A percentile compares a stretch with the other conserved stretches of the same genome.
These are phyloP conservation scores for Bombus confusus DNA, from an alignment of 1,140 invertebrate genomes.

Conservation along the genomic window DNA sequence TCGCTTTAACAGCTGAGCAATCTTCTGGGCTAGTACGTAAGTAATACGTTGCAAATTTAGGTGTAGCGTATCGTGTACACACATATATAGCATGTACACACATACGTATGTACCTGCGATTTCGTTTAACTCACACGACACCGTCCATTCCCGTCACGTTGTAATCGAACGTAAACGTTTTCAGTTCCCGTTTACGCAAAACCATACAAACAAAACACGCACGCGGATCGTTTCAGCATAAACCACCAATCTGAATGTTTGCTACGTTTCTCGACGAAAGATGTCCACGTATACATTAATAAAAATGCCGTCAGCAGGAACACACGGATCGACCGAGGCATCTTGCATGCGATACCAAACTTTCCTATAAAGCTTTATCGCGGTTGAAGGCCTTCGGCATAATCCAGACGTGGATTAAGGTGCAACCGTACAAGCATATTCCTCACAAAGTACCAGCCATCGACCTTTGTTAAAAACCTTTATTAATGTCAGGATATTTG, in stretches of 20 bases:
- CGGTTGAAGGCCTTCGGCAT: conserved; percentile 44
- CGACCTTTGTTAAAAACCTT: conserved; percentile 10
- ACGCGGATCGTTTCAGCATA: background rate
- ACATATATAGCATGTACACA: no score
- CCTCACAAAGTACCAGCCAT: background rate
- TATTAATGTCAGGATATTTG: background rate
- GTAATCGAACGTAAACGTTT: background rate
- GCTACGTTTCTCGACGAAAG: no score
- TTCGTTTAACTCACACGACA: background rate
- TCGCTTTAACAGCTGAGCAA: background rate
- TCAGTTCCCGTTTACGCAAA: background rate
- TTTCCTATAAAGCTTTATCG: conserved; percentile 46
- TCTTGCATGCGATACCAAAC: background rate
- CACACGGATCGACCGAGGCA: background rate
- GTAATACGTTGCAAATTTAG: background rate
- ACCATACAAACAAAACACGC: no score
- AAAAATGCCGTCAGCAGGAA: background rate
- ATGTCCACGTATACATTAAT: background rate
- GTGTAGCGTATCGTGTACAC: background rate
- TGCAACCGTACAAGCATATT: conserved; percentile 55
- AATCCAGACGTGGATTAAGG: conserved; percentile 47
- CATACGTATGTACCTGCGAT: background rate
- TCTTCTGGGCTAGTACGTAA: background rate
- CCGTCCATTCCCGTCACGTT: no score
- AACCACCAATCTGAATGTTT: background rate